Evolutionary conservation across 2,888 invertebrate genomes (phyloP), one percentile per base, ranked within the genome.

Genomic region (Deladenus siricidicola): DNA sequence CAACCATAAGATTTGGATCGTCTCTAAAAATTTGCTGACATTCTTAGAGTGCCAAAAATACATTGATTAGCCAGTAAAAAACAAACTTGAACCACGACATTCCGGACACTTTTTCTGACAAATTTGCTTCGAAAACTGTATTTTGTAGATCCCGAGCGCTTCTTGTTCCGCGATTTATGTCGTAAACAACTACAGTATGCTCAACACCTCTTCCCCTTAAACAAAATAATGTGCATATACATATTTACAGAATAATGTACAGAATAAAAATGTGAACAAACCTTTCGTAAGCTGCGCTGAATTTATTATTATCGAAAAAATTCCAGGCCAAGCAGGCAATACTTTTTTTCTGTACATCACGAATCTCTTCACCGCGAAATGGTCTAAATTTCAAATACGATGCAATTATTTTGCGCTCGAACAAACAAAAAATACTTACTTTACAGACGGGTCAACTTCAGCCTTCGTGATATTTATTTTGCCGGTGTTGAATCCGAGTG

Each of bases 211-310:
- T 21, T n/a, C 58, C 49, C 23, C 60, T 60, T 19, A n/a, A 59
- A 58, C 3, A 8, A 26, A 57, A 26, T 6, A 52, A 47, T n/a
- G n/a, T n/a, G n/a, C n/a, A n/a, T n/a, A n/a, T n/a, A n/a, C 17
- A 55, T 23, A 14, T 17, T 54, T 51, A 8, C 8, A 44, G 34
- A 53, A 52, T 23, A 19, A 28, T 24, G 19, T 50, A 50, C 26
- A 4, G 24, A 50, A 50, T 26, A 29, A 50, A 29, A 44, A 42
- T n/a, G n/a, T n/a, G n/a, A n/a, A n/a, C n/a, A n/a, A 53, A 66
- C 64, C 64, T 28, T 64, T 64, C 64, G 34, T 64, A 64, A 1
- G 64, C 60, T 19, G 56, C 54, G 47, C 66, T 60, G 34, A 64
- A 56, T 28, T 43, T 56, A 21, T 29, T 49, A 2, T 17, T 21